Evolutionary conservation across 2,113 vertebrate species (phyloP).

Genomic region (Pterocles orientalis): DNA sequence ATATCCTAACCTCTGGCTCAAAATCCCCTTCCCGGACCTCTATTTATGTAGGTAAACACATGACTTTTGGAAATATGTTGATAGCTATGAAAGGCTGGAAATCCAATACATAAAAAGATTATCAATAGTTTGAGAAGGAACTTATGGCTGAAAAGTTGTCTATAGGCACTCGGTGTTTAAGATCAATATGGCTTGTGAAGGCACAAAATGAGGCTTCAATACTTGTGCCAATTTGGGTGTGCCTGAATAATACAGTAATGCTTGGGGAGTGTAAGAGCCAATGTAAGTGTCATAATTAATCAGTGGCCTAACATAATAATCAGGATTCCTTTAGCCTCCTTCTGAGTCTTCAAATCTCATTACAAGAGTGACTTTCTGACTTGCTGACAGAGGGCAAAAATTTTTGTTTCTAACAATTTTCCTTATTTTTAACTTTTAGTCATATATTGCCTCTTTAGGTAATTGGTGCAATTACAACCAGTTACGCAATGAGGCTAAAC

Average conservation of each 20-base stretch:
- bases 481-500: slow-evolving; percentile 25
- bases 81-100: background rate
- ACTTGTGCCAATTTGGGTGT: background rate
- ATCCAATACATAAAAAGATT: background rate
- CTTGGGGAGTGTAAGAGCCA: background rate
- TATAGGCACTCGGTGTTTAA: background rate
- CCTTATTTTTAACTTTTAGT: background rate
- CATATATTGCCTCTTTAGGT: background rate
- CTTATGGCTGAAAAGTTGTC: background rate
- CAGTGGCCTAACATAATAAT: background rate
- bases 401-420: background rate
- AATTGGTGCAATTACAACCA: slow-evolving; percentile 9
- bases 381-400: background rate
- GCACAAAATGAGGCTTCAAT: background rate
- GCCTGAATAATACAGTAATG: background rate
- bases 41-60: background rate
- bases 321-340: background rate
- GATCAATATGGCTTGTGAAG: background rate
- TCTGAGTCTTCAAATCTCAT: background rate
- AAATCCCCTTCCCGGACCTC: background rate
- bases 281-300: background rate
- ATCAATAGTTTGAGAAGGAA: background rate
- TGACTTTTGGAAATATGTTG: background rate
- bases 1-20: background rate
- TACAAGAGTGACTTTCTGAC: background rate